Percentiles rank a stretch among this genome's conserved stretches.
phyloP scores from a whole-genome alignment of 1,140 invertebrate genomes.

The Diploscapter pachys region DNA sequence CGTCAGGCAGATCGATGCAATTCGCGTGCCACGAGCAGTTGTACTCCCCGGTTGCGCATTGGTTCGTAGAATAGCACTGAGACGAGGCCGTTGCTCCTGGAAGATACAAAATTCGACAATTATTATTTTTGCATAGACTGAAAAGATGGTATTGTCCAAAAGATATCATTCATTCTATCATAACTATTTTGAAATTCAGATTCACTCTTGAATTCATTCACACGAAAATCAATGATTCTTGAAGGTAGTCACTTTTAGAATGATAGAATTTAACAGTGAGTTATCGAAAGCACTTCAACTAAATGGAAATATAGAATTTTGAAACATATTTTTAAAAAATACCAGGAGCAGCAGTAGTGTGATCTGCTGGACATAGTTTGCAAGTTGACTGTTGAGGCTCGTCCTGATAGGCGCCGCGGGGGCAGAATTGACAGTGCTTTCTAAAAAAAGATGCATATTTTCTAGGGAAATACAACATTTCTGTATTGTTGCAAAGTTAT shows the following conservation, averaged over 20 bases:
- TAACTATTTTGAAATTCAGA: too few species aligned
- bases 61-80: constrained; percentile 59
- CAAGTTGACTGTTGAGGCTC: constrained; percentile 82
- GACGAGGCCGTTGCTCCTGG: constrained; percentile 51
- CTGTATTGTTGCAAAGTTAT: not conserved
- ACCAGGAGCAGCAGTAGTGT: constrained; percentile 78
- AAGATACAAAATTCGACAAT: not conserved
- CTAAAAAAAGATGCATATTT: constrained; percentile 32
- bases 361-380: constrained; percentile 82
- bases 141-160: too few species aligned
- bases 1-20: constrained; percentile 82
- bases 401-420: constrained; percentile 86
- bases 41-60: constrained; percentile 57
- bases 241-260: too few species aligned
- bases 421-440: constrained; percentile 81
- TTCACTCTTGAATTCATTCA: too few species aligned
- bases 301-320: too few species aligned
- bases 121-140: too few species aligned
- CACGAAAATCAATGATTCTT: too few species aligned
- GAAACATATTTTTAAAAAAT: not conserved
- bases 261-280: too few species aligned
- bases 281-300: too few species aligned
- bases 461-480: not conserved
- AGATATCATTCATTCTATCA: too few species aligned
- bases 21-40: constrained; percentile 66